Evolutionary conservation across 2,113 vertebrate genomes (phyloP).

Genomic region (Scalopus aquaticus): DNA sequence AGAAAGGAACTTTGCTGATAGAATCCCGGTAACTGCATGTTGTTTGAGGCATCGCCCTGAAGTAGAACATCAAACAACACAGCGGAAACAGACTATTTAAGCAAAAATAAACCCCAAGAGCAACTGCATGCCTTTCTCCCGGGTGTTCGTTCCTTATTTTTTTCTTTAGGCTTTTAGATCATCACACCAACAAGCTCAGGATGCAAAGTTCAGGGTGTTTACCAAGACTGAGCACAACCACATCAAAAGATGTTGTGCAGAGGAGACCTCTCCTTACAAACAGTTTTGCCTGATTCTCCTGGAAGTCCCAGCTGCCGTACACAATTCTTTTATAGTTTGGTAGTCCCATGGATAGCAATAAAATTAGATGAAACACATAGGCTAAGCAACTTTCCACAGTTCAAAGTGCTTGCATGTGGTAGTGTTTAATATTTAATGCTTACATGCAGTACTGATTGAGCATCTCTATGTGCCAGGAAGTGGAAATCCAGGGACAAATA

Average conservation of each 20-base stretch:
- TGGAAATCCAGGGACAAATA: neutral
- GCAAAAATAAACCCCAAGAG: neutral
- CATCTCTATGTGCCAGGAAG: neutral
- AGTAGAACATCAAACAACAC: rapidly evolving
- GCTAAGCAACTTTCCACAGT: slow-evolving; percentile 46
- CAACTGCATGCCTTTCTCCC: neutral
- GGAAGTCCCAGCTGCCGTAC: neutral
- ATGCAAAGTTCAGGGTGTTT: neutral
- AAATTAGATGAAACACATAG: slow-evolving; percentile 50
- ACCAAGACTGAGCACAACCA: neutral
- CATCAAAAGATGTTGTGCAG: rapidly evolving
- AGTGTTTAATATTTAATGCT: slow-evolving; percentile 51
- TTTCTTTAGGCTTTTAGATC: neutral
- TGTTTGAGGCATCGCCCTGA: neutral
- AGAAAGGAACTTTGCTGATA: neutral
- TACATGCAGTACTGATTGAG: slow-evolving; percentile 31
- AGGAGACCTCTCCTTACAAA: neutral
- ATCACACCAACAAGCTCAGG: neutral
- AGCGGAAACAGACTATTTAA: neutral
- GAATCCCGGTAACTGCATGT: neutral
- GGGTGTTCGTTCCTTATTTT: neutral
- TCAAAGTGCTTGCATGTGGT: neutral
- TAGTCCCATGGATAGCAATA: neutral
- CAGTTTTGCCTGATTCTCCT: neutral
- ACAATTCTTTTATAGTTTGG: neutral